Percentiles rank a stretch among this genome's conserved stretches.
Conservation (phyloP, 2,888 invertebrate genomes). For the Agonopterix subpropinquella region DNA sequence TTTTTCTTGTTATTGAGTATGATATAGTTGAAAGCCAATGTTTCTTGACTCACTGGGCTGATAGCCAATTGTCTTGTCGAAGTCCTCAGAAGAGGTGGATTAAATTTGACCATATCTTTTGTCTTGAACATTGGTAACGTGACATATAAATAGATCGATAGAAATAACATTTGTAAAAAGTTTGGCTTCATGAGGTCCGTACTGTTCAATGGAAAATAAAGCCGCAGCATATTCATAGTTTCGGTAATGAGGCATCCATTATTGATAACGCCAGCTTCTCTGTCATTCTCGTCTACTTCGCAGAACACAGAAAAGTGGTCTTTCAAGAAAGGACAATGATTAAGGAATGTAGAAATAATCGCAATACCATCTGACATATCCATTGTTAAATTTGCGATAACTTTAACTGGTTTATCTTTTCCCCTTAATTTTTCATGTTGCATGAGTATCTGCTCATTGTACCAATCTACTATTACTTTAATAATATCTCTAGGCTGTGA, state of each 20-base stretch:
- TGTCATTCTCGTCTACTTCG: conserved; percentile 48
- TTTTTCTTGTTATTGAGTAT: conserved; percentile 48
- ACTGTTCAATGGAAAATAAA: conserved; percentile 73
- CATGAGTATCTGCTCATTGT: conserved; percentile 42
- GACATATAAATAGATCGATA: conserved; percentile 72
- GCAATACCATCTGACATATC: conserved; percentile 75
- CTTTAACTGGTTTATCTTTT: conserved; percentile 34
- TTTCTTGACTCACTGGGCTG: conserved; percentile 54
- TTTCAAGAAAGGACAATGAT: conserved; percentile 75
- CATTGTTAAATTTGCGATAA: conserved; percentile 58
- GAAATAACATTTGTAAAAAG: conserved; percentile 74
- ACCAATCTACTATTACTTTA: conserved; percentile 52
- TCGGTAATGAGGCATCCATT: conserved; percentile 74
- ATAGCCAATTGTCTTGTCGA: conserved; percentile 52
- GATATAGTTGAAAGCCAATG: conserved; percentile 43
- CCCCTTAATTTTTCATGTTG: conserved; percentile 35
- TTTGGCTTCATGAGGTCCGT: conserved; percentile 70
- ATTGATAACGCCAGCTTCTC: conserved; percentile 60
- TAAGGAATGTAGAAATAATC: conserved; percentile 69
- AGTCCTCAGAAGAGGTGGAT: conserved; percentile 59
- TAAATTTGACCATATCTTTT: conserved; percentile 54
- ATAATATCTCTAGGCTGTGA: conserved; percentile 42
- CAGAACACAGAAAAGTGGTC: conserved; percentile 59
- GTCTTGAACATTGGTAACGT: conserved; percentile 70
- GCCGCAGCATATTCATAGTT: conserved; percentile 68